Base-by-base conservation (phyloP, 2,797 vertebrate species). In the Acanthopagrus latus region DNA sequence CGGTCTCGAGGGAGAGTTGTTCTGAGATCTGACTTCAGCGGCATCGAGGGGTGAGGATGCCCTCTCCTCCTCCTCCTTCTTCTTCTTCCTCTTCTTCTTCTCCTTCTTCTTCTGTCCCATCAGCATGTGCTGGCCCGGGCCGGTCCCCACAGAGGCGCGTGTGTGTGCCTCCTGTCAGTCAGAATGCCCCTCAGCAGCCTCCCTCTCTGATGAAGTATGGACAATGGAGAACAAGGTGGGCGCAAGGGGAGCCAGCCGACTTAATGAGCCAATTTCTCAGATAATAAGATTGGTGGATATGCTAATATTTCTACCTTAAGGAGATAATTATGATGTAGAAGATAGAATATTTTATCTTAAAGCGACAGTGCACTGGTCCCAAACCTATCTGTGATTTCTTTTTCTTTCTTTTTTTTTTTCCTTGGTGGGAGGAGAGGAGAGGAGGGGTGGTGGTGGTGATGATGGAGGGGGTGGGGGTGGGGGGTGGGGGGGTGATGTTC, bases 281-380 rank as follows among this genome's bases (percentile, higher is more conserved):
- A 95, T 96, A 96, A 96, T 96, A 96, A 95, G 95, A 96, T 96
- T 95, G 95, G 94, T 94, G 95, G 94, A 95, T 96, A 96, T 96
- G 95, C 95, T 96, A 96, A 96, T 96, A 95, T 96, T 94, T 96
- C 94, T 96, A 96, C 95, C 95, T 96, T 96, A 96, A 96, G 95
- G 95, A 96, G 94, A 96, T 96, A 96, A 96, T 96, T 96, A 96
- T 95, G 95, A 95, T 96, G 94, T 95, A 91, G 93, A 94, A 94
- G 95, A 96, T 95, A 94, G 94, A 95, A 95, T 95, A 94, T 95
- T 94, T 95, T 95, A 95, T 95, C 92, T 95, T 95, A 96, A 96
- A 96, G 95, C 89, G 88, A 94, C 94, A 95, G 93, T 86, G 85
- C 86, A 71, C 78, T 67, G 71, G 93, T 94, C 92, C 93, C 91